These are phyloP conservation scores for Clytia hemisphaerica DNA, from an alignment of 30 jellyfish, hydroid and myxozoan species.

Conservation along the genomic window DNA sequence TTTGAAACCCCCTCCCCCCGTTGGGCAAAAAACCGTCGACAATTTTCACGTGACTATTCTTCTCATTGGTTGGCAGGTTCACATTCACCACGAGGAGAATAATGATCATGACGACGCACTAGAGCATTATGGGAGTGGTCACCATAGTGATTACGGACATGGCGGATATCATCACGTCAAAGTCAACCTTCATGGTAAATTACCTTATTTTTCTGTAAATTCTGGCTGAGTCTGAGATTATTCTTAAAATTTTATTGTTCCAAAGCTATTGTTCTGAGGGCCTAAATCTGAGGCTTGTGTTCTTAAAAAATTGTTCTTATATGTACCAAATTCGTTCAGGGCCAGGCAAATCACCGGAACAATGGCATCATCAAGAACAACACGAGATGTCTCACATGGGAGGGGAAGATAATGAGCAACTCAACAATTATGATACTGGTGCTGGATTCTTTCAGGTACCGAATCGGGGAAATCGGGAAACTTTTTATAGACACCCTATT, in stretches of 20 bases:
- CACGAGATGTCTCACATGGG: constrained; percentile 23
- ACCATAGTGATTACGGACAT: neutral
- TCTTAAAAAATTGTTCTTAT: no score
- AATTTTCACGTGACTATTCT: no score
- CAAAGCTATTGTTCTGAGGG: no score
- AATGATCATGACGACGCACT: constrained; percentile 1
- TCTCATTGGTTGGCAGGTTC: no score
- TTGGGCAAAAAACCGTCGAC: no score
- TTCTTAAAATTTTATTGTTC: no score
- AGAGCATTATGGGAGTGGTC: constrained; percentile 5
- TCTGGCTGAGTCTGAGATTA: neutral
- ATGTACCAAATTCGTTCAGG: no score
- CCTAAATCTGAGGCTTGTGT: no score
- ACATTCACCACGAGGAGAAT: neutral
- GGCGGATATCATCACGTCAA: constrained; percentile 11
- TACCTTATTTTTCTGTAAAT: neutral
- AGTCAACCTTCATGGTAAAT: constrained; percentile 9
- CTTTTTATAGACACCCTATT: no score
- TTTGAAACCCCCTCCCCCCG: no score
- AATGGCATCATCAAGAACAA: constrained; percentile 23
- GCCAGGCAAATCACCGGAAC: constrained; percentile 27
- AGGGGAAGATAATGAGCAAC: constrained; percentile 19
- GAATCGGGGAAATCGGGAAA: no score
- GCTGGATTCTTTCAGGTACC: constrained; percentile 32
- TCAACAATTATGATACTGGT: constrained; percentile 19